Base-by-base conservation (phyloP, 2,888 invertebrate species). In the Amphimallon solstitiale region DNA sequence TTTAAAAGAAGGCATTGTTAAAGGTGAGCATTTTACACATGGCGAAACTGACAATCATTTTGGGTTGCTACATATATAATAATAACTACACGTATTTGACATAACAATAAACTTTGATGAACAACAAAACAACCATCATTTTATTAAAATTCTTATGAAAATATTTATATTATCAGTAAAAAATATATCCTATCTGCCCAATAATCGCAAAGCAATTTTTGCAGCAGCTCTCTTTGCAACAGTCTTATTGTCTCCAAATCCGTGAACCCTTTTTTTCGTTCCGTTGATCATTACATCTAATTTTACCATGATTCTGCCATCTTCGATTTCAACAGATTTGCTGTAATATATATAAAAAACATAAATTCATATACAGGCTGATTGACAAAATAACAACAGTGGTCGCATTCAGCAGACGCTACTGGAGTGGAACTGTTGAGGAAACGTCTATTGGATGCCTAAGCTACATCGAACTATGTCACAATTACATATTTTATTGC, bases 211-310 rank as follows among this genome's bases (percentile, higher is more conserved):
- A 0, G 93, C 93, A 63, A 91, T 85, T 79, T 94, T 94, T 0
- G 94, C 89, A 0, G 93, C 93, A 0, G 93, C 91, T 21, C 89
- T 86, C 77, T 91, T 93, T 0, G 93, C 93, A 75, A 88, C 86
- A 10, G 83, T 82, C 75, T 89, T 89, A 78, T 91, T 93, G 0
- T 78, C 79, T 0, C 93, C 94, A 74, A 90, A 88, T 0, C 94
- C 94, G 75, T 87, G 84, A 0, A 91, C 91, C 0, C 84, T 82
- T 69, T 86, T 84, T 14, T 82, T 82, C 15, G 85, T 81, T 0
- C 89, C 90, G 49, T 86, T 82, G 67, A 88, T 85, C 19, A 85
- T 86, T 66, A 92, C 86, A 0, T 86, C 85, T 15, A 92, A 85
- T 0, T 87, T 85, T 0, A 92, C 81, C 86, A 90, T 87, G 0